Percentiles rank a stretch among this genome's conserved stretches.
These are phyloP conservation scores for Drosophila algonquin DNA, from an alignment of 2,888 invertebrate species.

Conservation along the genomic window DNA sequence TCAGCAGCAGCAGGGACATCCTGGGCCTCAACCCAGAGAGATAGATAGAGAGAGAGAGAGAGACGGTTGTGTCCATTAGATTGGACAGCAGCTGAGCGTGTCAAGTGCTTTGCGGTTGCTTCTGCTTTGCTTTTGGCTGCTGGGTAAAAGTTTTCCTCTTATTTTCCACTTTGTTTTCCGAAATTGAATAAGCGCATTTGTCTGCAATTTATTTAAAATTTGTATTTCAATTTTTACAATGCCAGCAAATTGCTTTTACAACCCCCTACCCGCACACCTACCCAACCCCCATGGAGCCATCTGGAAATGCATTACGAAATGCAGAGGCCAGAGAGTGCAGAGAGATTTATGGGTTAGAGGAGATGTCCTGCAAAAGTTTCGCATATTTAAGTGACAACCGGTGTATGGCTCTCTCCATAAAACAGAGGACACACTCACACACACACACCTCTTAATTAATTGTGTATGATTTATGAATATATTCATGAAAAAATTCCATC, in stretches of 20 bases:
- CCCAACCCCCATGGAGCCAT: not conserved
- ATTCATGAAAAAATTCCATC: not conserved
- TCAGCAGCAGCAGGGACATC: slow-evolving; percentile 11
- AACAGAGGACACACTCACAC: not conserved
- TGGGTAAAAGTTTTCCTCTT: slow-evolving; percentile 23
- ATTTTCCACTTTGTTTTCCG: slow-evolving; percentile 40
- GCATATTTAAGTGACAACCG: slow-evolving; percentile 19
- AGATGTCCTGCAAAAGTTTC: slow-evolving; percentile 9
- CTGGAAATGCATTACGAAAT: slow-evolving; percentile 43
- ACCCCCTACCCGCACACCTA: too few relatives aligned
- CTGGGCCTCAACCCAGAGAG: not conserved
- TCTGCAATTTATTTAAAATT: slow-evolving; percentile 74
- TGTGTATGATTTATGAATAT: slow-evolving; percentile 16
- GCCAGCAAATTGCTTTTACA: slow-evolving; percentile 58
- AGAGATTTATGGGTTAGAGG: slow-evolving; percentile 16
- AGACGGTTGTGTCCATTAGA: slow-evolving; percentile 56
- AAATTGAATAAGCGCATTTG: slow-evolving; percentile 74
- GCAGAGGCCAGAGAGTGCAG: slow-evolving; percentile 51
- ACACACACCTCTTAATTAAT: slow-evolving; percentile 12
- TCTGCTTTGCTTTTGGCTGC: slow-evolving; percentile 32
- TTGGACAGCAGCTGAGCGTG: slow-evolving; percentile 71
- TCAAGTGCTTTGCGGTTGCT: slow-evolving; percentile 71
- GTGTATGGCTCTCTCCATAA: not conserved
- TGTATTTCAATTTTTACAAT: slow-evolving; percentile 43
- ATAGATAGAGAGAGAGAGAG: slow-evolving; percentile 12